These are phyloP conservation scores for Etheostoma spectabile DNA, from an alignment of 2,113 vertebrate genomes.

Conservation along the genomic window DNA sequence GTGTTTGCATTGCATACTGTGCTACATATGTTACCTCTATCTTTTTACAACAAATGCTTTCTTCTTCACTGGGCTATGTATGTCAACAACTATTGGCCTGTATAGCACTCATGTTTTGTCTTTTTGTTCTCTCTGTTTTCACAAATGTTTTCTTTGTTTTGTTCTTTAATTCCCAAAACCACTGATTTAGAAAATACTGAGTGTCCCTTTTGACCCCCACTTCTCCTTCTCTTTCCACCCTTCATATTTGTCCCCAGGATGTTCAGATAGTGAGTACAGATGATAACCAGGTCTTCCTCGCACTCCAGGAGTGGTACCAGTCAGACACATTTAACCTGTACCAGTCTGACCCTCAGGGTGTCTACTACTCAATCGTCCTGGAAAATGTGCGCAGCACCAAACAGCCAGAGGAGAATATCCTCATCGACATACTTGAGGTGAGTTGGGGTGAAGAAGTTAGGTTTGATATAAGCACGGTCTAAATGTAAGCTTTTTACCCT, in stretches of 20 bases:
- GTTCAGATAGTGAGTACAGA: constrained; percentile 96
- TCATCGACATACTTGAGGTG: constrained; percentile 97
- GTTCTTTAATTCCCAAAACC: background rate
- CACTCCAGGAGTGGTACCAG: constrained; percentile 97
- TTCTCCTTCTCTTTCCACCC: background rate
- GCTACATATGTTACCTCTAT: too few relatives aligned
- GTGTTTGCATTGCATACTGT: too few relatives aligned
- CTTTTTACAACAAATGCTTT: too few relatives aligned
- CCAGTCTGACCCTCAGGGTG: constrained; percentile 91
- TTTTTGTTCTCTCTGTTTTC: background rate
- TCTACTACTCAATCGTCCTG: constrained; percentile 90
- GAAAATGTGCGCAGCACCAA: constrained; percentile 94
- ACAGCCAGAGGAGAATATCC: constrained; percentile 92
- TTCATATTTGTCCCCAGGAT: constrained; percentile 82
- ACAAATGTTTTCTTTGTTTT: too few relatives aligned
- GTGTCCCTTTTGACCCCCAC: background rate
- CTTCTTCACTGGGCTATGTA: too few relatives aligned
- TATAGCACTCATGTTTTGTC: background rate
- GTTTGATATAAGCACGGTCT: too few relatives aligned
- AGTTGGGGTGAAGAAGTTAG: constrained; percentile 7
- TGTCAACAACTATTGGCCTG: too few relatives aligned
- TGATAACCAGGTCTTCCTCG: constrained; percentile 94
- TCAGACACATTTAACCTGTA: constrained; percentile 96
- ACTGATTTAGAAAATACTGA: background rate
- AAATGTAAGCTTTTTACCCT: too few relatives aligned